These are phyloP conservation scores for Betta splendens DNA, from an alignment of 2,797 vertebrate genomes.

Conservation along the genomic window DNA sequence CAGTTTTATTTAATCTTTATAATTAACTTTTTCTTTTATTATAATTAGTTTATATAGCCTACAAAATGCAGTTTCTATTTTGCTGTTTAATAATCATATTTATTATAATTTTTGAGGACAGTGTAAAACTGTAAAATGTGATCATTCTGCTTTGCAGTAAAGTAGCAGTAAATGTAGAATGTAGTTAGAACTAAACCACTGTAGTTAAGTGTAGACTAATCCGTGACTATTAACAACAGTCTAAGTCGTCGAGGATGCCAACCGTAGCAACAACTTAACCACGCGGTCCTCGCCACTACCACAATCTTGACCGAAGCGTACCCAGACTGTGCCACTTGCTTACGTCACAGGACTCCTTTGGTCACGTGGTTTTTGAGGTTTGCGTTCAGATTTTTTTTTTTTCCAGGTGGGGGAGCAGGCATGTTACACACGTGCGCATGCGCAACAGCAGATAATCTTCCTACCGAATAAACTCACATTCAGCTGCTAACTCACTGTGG, in stretches of 20 bases:
- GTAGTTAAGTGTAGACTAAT: too few species aligned
- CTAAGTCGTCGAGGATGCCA: neutral
- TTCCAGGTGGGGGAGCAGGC: conserved; percentile 15
- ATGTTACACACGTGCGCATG: conserved; percentile 43
- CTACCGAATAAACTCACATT: conserved; percentile 26
- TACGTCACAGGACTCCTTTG: neutral
- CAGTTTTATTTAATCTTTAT: too few species aligned
- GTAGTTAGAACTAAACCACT: too few species aligned
- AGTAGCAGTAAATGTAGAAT: too few species aligned
- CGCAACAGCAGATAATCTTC: conserved; percentile 53
- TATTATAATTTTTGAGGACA: too few species aligned
- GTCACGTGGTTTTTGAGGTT: conserved; percentile 38
- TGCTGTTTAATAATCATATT: too few species aligned
- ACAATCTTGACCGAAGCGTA: neutral
- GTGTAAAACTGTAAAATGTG: too few species aligned
- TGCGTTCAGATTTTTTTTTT: neutral
- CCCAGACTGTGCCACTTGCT: neutral
- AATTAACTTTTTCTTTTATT: too few species aligned
- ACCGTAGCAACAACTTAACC: neutral
- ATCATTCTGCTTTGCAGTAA: too few species aligned
- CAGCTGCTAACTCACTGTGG: conserved; percentile 22
- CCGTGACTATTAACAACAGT: neutral
- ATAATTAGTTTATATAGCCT: too few species aligned
- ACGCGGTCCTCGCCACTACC: neutral
- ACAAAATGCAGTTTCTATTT: too few species aligned